These are phyloP conservation scores for Rutilus rutilus DNA, from an alignment of 2,113 vertebrate genomes.

Conservation along the genomic window DNA sequence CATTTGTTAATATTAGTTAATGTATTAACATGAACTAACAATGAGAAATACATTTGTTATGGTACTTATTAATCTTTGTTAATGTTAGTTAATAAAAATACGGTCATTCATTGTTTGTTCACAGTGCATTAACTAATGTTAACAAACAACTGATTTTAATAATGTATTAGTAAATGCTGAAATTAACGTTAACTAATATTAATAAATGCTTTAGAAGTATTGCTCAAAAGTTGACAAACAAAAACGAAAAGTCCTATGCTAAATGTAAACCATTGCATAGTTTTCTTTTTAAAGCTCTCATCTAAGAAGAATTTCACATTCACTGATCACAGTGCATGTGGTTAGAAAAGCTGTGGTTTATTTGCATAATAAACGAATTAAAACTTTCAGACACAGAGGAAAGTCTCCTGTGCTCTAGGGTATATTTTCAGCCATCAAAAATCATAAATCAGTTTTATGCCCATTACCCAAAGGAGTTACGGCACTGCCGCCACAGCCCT, in stretches of 20 bases:
- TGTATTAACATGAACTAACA: too few relatives aligned
- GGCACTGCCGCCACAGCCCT: conserved; percentile 38
- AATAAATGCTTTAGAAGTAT: too few relatives aligned
- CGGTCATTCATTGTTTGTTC: too few relatives aligned
- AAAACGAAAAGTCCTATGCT: background rate
- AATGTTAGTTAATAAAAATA: too few relatives aligned
- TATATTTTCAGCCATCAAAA: conserved; percentile 40
- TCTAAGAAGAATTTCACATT: background rate
- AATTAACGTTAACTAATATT: too few relatives aligned
- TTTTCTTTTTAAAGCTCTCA: background rate
- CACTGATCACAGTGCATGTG: background rate
- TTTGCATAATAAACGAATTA: conserved; percentile 24
- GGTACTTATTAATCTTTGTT: too few relatives aligned
- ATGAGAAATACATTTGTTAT: too few relatives aligned
- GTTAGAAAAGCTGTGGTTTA: conserved; percentile 13
- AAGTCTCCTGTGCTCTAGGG: conserved; percentile 27
- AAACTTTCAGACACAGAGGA: conserved; percentile 36
- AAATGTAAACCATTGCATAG: background rate
- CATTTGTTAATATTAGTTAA: too few relatives aligned
- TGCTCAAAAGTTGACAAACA: background rate
- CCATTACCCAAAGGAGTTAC: conserved; percentile 51
- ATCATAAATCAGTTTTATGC: conserved; percentile 54
- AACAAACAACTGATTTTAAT: too few relatives aligned
- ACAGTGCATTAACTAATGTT: too few relatives aligned
- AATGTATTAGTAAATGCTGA: too few relatives aligned